Percentiles rank a stretch among this genome's conserved stretches.
These are phyloP conservation scores for Amaurobius ferox DNA, from an alignment of 2,888 invertebrate species.

Conservation along the genomic window DNA sequence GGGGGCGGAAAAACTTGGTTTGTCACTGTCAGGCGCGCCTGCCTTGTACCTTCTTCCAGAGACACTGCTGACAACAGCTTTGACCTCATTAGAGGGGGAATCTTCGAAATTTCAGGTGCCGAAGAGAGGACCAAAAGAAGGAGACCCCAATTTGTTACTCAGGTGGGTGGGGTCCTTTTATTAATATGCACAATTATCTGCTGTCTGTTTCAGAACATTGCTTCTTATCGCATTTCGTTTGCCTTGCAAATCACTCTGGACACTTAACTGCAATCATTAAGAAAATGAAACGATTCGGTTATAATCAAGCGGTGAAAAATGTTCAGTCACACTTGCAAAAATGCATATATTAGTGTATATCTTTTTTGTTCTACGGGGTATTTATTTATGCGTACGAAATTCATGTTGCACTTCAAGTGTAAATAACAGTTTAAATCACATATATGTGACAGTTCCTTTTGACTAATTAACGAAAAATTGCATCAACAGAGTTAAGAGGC, in stretches of 20 bases:
- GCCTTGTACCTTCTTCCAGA: slow-evolving; percentile 61
- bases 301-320: slow-evolving; percentile 14
- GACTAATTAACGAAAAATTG: too few relatives aligned
- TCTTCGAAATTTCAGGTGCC: slow-evolving; percentile 65
- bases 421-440: too few relatives aligned
- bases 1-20: slow-evolving; percentile 69
- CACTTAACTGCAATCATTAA: slow-evolving; percentile 50
- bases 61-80: slow-evolving; percentile 53
- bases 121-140: slow-evolving; percentile 45
- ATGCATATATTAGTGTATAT: background rate
- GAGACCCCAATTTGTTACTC: slow-evolving; percentile 48
- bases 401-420: too few relatives aligned
- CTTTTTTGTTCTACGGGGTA: too few relatives aligned
- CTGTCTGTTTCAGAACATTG: slow-evolving; percentile 59
- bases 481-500: too few relatives aligned
- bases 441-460: too few relatives aligned
- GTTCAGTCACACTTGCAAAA: background rate
- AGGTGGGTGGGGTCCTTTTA: slow-evolving; percentile 58
- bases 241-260: slow-evolving; percentile 56
- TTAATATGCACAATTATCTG: slow-evolving; percentile 66
- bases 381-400: too few relatives aligned
- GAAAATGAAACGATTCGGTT: slow-evolving; percentile 57
- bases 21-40: slow-evolving; percentile 70
- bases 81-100: slow-evolving; percentile 65
- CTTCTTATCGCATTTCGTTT: slow-evolving; percentile 61